These are phyloP conservation scores for Taenaris catops DNA, from an alignment of 2,888 invertebrate genomes.

Conservation along the genomic window DNA sequence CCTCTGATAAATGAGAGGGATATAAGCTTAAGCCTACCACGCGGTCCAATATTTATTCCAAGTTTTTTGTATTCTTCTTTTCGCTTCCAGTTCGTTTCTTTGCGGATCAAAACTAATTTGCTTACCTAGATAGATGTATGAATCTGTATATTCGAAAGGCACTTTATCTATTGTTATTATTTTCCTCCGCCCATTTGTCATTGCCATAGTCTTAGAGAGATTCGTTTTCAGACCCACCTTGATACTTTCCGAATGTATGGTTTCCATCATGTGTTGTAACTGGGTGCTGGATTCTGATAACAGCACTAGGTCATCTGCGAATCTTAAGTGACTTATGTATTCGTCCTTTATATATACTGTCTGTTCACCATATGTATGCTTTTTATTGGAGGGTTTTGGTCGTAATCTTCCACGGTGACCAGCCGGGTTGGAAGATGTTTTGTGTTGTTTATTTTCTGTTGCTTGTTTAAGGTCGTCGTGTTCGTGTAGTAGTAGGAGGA, in stretches of 20 bases:
- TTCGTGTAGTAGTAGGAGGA: conserved; percentile 22
- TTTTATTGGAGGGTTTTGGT: conserved; percentile 11
- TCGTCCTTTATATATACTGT: conserved; percentile 5
- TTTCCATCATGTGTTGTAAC: conserved; percentile 17
- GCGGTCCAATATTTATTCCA: no score
- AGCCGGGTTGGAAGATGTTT: no score
- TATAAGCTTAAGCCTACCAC: no score
- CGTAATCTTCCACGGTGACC: conserved; percentile 17
- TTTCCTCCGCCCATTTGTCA: conserved; percentile 14
- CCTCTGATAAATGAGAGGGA: no score
- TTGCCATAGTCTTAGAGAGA: conserved; percentile 22
- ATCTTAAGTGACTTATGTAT: conserved; percentile 5
- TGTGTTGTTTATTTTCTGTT: no score
- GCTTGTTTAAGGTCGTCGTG: no score
- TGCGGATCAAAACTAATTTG: conserved; percentile 12
- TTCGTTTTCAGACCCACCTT: conserved; percentile 22
- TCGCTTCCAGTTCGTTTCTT: conserved; percentile 9
- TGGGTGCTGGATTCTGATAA: conserved; percentile 9
- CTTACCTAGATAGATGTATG: conserved; percentile 21
- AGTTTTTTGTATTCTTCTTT: no score
- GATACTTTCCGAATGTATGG: conserved; percentile 17
- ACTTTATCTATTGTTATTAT: conserved; percentile 10
- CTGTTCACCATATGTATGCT: conserved; percentile 21
- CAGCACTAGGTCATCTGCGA: conserved; percentile 8
- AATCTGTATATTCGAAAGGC: conserved; percentile 17